Evolutionary conservation across 2,888 invertebrate species (phyloP).

Genomic region (Pecten maximus): DNA sequence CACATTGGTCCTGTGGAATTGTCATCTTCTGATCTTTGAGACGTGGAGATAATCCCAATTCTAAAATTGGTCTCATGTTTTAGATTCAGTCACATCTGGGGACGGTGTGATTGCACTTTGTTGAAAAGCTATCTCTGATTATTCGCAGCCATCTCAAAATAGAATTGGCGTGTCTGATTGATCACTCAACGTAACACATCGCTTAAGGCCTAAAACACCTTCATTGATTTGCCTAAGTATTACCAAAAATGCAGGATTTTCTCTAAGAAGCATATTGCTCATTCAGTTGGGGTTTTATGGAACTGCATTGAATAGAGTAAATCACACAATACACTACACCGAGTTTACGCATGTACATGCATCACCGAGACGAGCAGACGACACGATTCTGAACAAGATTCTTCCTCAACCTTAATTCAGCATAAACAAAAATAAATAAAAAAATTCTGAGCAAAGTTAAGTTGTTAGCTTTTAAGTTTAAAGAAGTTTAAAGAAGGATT

Average conservation of each 20-base stretch:
- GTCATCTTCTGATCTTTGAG: neutral
- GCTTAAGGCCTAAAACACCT: slow-evolving; percentile 1
- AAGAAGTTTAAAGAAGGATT: no score
- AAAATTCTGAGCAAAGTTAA: neutral
- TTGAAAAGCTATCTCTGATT: slow-evolving; percentile 16
- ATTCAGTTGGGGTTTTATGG: neutral
- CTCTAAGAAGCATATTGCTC: neutral
- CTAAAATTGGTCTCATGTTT: neutral
- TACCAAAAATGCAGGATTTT: slow-evolving; percentile 1
- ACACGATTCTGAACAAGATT: neutral
- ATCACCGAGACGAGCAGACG: neutral
- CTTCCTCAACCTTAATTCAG: neutral
- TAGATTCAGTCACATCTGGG: neutral
- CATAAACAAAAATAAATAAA: neutral
- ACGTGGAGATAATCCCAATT: neutral
- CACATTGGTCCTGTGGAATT: no score
- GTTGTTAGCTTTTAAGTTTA: neutral
- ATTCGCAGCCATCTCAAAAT: neutral
- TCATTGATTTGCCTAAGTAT: neutral
- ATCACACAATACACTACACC: neutral
- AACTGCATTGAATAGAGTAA: neutral
- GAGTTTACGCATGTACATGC: neutral
- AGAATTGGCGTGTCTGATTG: neutral
- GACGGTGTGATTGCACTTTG: neutral
- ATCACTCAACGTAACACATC: neutral